Conservation (phyloP, 2,797 vertebrate genomes). For the Megalops cyprinoides region DNA sequence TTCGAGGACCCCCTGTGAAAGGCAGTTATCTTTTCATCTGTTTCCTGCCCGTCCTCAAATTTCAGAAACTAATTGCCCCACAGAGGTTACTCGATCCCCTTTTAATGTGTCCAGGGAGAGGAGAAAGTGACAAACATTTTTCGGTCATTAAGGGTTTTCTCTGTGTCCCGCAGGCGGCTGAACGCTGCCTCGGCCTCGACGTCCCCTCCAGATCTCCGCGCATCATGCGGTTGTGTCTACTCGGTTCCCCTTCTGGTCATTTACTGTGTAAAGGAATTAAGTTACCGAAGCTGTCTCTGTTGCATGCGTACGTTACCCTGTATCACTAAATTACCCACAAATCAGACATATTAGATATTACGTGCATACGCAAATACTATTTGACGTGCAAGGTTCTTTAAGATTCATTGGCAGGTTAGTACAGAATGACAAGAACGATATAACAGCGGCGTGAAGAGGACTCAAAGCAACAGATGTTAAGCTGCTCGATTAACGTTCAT, state of each 20-base stretch:
- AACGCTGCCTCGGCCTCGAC: neutral
- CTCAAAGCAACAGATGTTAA: constrained; percentile 76
- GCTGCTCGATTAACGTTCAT: constrained; percentile 67
- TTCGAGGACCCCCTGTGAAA: constrained; percentile 36
- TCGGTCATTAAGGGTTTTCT: constrained; percentile 13
- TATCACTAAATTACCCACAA: too few relatives aligned
- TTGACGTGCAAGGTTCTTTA: too few relatives aligned
- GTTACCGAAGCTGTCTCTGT: too few relatives aligned
- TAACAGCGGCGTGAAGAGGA: constrained; percentile 44
- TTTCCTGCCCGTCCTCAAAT: constrained; percentile 44
- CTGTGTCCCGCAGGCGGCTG: neutral
- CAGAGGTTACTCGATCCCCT: constrained; percentile 54
- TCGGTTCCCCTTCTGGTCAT: neutral
- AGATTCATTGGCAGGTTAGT: too few relatives aligned
- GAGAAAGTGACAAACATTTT: constrained; percentile 30
- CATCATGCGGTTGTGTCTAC: too few relatives aligned
- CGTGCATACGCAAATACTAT: too few relatives aligned
- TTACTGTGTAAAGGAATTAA: neutral
- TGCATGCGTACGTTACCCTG: too few relatives aligned
- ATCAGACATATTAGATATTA: too few relatives aligned
- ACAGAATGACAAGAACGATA: too few relatives aligned
- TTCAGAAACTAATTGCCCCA: constrained; percentile 55
- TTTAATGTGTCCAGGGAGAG: constrained; percentile 36
- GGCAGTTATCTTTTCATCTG: constrained; percentile 33
- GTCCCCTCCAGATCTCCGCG: neutral